phyloP scores from a whole-genome alignment of 2,113 vertebrate genomes.

The Chaetops frenatus region DNA sequence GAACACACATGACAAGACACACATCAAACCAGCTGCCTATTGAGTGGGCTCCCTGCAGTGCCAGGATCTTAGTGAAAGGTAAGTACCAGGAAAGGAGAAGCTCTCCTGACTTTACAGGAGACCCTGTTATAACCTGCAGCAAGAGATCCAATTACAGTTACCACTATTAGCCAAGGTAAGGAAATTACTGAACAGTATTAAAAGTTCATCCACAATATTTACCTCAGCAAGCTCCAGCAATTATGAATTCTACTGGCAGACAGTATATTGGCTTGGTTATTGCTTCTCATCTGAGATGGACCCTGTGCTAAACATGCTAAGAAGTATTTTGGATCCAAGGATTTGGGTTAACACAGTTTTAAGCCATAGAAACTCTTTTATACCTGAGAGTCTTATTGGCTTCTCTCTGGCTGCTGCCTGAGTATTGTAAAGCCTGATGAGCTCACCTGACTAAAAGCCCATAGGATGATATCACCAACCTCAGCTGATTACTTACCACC shows the following conservation, averaged over 20 bases:
- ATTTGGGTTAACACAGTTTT: neutral
- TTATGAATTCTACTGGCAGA: neutral
- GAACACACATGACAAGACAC: neutral
- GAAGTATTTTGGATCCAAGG: neutral
- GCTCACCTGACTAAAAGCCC: neutral
- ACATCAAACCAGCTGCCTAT: neutral
- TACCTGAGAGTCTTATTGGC: neutral
- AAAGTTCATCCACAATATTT: neutral
- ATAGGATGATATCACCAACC: neutral
- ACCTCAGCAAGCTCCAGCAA: neutral
- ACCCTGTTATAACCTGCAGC: neutral
- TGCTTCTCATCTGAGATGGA: neutral
- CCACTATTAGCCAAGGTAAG: neutral
- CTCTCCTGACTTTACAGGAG: neutral
- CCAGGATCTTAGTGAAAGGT: neutral
- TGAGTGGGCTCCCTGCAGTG: neutral
- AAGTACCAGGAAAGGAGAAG: neutral
- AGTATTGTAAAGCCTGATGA: neutral
- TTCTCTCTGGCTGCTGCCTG: neutral
- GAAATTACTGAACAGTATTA: slow-evolving; percentile 22
- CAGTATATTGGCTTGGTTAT: neutral
- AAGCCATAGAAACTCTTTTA: neutral
- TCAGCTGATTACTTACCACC: neutral
- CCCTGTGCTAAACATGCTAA: neutral
- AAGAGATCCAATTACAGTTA: neutral